These are phyloP conservation scores for Sebastes nivosus DNA, from an alignment of 2,797 vertebrate genomes.

Conservation along the genomic window DNA sequence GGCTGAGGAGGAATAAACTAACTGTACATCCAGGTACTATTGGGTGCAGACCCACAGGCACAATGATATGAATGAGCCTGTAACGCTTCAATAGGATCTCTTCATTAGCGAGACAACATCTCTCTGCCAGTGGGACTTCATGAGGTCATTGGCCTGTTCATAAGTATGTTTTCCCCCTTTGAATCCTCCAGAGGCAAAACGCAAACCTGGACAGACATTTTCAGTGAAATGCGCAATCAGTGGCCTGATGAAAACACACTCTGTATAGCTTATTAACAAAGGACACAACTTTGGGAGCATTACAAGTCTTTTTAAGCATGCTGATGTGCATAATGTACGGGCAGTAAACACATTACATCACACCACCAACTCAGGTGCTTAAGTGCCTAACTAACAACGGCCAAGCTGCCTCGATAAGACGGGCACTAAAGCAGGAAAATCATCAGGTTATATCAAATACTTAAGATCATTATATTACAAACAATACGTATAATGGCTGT, in stretches of 20 bases:
- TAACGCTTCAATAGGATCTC: constrained; percentile 19
- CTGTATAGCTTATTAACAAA: background rate
- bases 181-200: constrained; percentile 7
- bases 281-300: background rate
- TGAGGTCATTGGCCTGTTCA: constrained; percentile 9
- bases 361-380: background rate
- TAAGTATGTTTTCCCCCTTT: background rate
- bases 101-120: constrained; percentile 36
- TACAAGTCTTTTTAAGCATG: background rate
- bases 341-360: background rate
- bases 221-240: background rate
- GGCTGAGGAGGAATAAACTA: background rate
- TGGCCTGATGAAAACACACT: background rate
- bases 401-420: background rate
- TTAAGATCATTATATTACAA: background rate
- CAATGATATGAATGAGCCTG: constrained; percentile 5
- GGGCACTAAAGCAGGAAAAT: background rate
- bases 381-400: background rate
- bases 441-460: background rate
- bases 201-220: background rate
- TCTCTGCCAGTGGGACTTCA: constrained; percentile 8
- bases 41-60: constrained; percentile 2
- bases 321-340: background rate
- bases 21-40: background rate
- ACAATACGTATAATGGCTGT: background rate